These are phyloP conservation scores for Pyrgilauda ruficollis DNA, from an alignment of 2,113 vertebrate species.

Conservation along the genomic window DNA sequence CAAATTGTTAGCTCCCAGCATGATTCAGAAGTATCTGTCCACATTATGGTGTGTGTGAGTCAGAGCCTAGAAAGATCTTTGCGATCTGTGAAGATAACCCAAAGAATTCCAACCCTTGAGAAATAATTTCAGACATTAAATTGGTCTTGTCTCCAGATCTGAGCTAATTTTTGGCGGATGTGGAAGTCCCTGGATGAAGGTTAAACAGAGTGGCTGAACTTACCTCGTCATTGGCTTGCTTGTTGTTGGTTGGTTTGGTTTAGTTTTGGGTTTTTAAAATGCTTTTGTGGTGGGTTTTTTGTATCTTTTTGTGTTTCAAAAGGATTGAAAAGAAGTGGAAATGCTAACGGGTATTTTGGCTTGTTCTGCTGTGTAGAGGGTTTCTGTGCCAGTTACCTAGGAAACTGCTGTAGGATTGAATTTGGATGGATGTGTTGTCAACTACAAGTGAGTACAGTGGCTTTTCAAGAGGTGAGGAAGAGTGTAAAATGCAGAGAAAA, in stretches of 20 bases:
- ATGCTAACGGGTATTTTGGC: constrained; percentile 28
- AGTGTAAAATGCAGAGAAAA: background rate
- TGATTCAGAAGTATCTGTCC: background rate
- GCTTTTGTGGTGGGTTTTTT: background rate
- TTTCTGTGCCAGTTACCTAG: constrained; percentile 66
- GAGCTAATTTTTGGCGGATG: background rate
- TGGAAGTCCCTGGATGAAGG: background rate
- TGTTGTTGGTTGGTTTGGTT: background rate
- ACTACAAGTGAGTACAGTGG: constrained; percentile 32
- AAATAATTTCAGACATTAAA: background rate
- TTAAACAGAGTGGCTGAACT: background rate
- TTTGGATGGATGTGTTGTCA: constrained; percentile 58
- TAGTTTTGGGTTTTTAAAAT: background rate
- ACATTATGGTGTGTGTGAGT: background rate
- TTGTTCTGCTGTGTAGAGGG: background rate
- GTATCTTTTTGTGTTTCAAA: background rate
- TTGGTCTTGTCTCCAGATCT: background rate
- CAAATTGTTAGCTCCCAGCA: background rate
- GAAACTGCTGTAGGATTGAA: constrained; percentile 57
- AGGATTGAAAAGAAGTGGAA: constrained; percentile 11
- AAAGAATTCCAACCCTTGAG: background rate
- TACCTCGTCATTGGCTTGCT: background rate
- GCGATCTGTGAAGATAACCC: background rate
- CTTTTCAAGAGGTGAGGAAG: constrained; percentile 18
- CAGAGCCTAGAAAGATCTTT: background rate